A percentile compares a stretch with the other conserved stretches of the same genome.
These are phyloP conservation scores for Andricus quercusramuli DNA, from an alignment of 2,888 invertebrate genomes.

Conservation along the genomic window DNA sequence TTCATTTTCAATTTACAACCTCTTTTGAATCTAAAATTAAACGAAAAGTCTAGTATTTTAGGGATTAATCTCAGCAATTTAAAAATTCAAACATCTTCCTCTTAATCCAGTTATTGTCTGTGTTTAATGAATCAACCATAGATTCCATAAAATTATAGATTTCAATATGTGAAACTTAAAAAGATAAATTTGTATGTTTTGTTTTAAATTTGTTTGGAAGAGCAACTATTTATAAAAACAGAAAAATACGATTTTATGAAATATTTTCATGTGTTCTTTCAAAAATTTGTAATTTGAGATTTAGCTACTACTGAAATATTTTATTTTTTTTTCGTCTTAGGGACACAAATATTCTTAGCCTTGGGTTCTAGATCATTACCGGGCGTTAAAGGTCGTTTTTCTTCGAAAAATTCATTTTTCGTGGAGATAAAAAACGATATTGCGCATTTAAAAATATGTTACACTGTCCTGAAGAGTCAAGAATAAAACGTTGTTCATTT, in stretches of 20 bases:
- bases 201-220: not conserved
- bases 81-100: not conserved
- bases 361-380: not conserved
- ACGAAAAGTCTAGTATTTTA: not conserved
- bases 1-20: slow-evolving; percentile 10
- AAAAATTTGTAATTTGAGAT: not conserved
- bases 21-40: not conserved
- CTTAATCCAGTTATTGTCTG: not conserved
- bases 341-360: not conserved
- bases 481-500: not conserved
- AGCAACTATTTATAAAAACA: not conserved
- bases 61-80: not conserved
- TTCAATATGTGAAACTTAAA: not conserved
- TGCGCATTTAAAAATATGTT: not conserved
- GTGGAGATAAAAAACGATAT: not conserved
- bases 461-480: not conserved
- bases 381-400: not conserved
- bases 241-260: not conserved
- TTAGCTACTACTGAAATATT: not conserved
- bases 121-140: not conserved
- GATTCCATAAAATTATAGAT: not conserved
- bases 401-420: not conserved
- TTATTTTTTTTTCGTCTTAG: not conserved
- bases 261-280: not conserved
- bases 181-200: not conserved